Base-by-base conservation (phyloP, 1,140 invertebrate genomes). In the Calephelis virginiensis region DNA sequence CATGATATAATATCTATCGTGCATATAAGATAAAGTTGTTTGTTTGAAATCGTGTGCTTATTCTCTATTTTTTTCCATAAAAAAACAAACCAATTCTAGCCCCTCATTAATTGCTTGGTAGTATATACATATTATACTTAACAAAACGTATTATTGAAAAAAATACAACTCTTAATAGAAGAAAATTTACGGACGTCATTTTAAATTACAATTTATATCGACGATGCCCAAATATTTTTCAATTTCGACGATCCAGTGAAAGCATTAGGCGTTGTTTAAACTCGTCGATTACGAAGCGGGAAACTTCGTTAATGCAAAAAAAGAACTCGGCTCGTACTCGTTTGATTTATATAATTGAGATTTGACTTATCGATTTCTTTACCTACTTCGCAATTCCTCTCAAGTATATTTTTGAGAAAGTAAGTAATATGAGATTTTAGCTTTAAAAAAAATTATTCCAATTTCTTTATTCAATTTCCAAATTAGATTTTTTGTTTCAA, bases 161-260 rank as follows among this genome's bases (percentile, higher is more conserved):
- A 0, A 43, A 43, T 43, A 0, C 40, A 43, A 9, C 5, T 6
- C 0, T 37, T 8, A 8, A 12, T 12, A 38, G 11, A 28, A 37
- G 11, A 6, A 12, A 38, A 74, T 80, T 82, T 74, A 75, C 66
- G 73, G 74, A 61, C 62, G 63, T 82, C 79, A 66, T 81, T 81
- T 82, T 67, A 61, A 60, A 64, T 68, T 50, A 71, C 48, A 75
- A 81, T 83, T 85, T 81, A 83, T 81, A 67, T 68, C 63, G 56
- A 68, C 70, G 72, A 78, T 78, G 78, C 78, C 80, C 74, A 85
- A 82, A 79, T 86, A 86, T 85, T 86, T 86, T 86, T 86, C 84
- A 86, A 86, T 86, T 86, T 83, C 79, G 76, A 63, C 71, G 78
- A 76, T 83, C 75, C 68, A 65, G 62, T 74, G 65, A 72, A 69